Evolutionary conservation across 2,888 invertebrate species (phyloP), one percentile per base, ranked within the genome.

Genomic region (Rhogogaster chlorosoma): DNA sequence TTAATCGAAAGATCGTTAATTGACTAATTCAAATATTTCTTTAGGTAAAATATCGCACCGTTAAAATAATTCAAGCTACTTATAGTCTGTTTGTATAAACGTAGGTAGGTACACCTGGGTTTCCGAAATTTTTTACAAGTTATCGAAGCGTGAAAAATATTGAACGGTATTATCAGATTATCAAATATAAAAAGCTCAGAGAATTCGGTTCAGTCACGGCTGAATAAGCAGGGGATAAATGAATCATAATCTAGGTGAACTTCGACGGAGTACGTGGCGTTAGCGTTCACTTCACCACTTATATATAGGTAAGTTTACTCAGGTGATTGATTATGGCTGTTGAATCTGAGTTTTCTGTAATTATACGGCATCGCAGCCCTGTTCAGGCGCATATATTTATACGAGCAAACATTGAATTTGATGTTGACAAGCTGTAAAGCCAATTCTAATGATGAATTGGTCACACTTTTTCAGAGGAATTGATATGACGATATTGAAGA

Each of bases 201-300:
- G 12, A 29, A 49, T 53, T 77, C 18, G 32, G 49, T 77, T 32
- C 18, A 53, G 32, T 32, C 77, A 77, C 49, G 53, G 53, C 9
- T n/a, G 32, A 42, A 22, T 26, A 15, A 49, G 53, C 53, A 36
- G 2, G 77, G 18, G 10, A 53, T 9, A 77, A 77, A 77, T 77
- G 77, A 77, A 49, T 77, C 32, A 77, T 77, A 77, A 45, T 77
- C 32, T 49, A 32, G 22, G 15, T 9, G 77, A 53, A 45, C 49
- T 12, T 49, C 18, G 53, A 29, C 49, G 49, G n/a, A 15, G 26
- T 12, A 10, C 36, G 32, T 12, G 26, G 29, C 29, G 53, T 42
- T 38, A 2, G 67, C 67, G 32, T 67, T 67, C 32, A 67, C 67
- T 32, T 32, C 12, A 32, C 29, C 67, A 67, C 67, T 32, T 32